Conservation (phyloP, 2,888 invertebrate species). For the Horisme vitalbata region DNA sequence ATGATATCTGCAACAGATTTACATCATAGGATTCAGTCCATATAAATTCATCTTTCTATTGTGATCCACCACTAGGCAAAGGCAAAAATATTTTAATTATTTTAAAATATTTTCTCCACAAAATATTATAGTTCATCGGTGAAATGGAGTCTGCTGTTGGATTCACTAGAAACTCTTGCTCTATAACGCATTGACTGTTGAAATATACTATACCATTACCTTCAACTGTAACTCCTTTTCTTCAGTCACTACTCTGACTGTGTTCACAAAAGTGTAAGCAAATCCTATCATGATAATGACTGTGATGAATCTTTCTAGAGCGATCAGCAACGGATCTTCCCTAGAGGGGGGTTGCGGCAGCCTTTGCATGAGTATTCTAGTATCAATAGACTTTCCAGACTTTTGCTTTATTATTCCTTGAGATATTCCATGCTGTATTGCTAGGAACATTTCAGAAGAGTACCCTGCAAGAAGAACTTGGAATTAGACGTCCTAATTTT, state of each 20-base stretch:
- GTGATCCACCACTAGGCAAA: too few species aligned
- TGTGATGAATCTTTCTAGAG: conserved; percentile 87
- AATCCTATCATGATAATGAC: conserved; percentile 91
- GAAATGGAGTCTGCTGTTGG: too few species aligned
- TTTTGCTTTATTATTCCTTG: conserved; percentile 68
- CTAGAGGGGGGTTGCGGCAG: conserved; percentile 89
- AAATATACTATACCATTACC: conserved; percentile 76
- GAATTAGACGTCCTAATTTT: too few species aligned
- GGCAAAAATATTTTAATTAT: too few species aligned
- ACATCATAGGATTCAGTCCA: too few species aligned
- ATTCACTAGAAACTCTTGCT: too few species aligned
- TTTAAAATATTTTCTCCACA: too few species aligned
- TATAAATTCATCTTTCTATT: too few species aligned
- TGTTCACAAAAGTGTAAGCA: conserved; percentile 91
- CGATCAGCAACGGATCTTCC: conserved; percentile 86
- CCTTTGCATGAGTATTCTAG: conserved; percentile 81
- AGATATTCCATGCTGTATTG: conserved; percentile 69
- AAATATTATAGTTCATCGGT: too few species aligned
- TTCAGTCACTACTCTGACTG: conserved; percentile 88
- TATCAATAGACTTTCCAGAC: conserved; percentile 56
- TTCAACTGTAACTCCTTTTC: conserved; percentile 91
- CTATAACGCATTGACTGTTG: too few species aligned
- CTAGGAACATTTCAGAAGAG: conserved; percentile 71
- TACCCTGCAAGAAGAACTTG: conserved; percentile 58
- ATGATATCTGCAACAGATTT: too few species aligned